A percentile compares a stretch with the other conserved stretches of the same genome.
phyloP scores from a whole-genome alignment of 2,797 vertebrate species.

The Catharus ustulatus region DNA sequence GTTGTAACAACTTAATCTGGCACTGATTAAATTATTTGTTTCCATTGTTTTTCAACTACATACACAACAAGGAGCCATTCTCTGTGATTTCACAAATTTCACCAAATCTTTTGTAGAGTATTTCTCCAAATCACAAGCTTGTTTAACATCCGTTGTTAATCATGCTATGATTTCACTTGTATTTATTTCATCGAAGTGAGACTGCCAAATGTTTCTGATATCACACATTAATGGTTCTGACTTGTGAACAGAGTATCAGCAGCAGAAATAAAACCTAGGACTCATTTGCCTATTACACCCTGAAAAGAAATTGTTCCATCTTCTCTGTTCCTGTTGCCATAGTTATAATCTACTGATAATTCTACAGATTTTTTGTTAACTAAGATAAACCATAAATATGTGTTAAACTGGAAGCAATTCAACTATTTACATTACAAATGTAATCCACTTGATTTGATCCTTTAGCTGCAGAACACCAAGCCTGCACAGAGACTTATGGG shows the following conservation, averaged over 20 bases:
- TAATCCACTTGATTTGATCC: not conserved
- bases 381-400: not conserved
- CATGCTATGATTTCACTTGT: not conserved
- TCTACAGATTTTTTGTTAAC: not conserved
- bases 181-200: not conserved
- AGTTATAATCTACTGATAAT: slow-evolving; percentile 1
- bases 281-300: not conserved
- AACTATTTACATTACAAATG: slow-evolving; percentile 5
- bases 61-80: not conserved
- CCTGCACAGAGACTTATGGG: not conserved
- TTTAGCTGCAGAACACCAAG: not conserved
- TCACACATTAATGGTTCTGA: not conserved
- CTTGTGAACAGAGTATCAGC: not conserved
- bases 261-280: not conserved
- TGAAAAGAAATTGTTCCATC: not conserved
- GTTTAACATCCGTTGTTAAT: not conserved
- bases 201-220: not conserved
- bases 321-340: not conserved
- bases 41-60: not conserved
- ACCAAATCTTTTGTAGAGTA: not conserved
- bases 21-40: not conserved
- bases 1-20: not conserved
- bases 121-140: not conserved
- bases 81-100: not conserved
- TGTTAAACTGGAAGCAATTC: not conserved